A percentile compares a stretch with the other conserved stretches of the same genome.
phyloP scores from a whole-genome alignment of 1,140 invertebrate genomes.

The Archegozetes longisetosus region DNA sequence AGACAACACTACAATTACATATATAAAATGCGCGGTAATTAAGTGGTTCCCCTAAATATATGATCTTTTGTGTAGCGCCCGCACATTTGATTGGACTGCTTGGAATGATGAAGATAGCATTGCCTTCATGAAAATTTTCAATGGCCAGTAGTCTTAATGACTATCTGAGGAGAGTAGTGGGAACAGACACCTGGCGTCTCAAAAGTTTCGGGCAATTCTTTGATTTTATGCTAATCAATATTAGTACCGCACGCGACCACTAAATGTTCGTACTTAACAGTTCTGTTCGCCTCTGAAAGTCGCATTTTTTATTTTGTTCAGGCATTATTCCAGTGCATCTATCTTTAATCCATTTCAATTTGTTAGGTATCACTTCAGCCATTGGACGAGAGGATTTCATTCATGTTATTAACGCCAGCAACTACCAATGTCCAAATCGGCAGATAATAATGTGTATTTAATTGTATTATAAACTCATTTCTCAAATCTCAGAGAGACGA shows the following conservation, averaged over 20 bases:
- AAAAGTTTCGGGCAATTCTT: slow-evolving; percentile 63
- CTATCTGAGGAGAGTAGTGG: slow-evolving; percentile 70
- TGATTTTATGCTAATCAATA: slow-evolving; percentile 36
- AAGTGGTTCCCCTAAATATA: no score
- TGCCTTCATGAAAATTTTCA: slow-evolving; percentile 52
- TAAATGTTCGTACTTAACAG: slow-evolving; percentile 63
- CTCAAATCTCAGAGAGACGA: no score
- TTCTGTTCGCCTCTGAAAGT: slow-evolving; percentile 42
- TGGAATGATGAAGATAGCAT: slow-evolving; percentile 85
- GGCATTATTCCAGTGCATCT: slow-evolving; percentile 53
- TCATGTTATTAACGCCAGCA: slow-evolving; percentile 59
- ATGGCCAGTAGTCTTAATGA: slow-evolving; percentile 54
- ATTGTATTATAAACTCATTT: slow-evolving; percentile 17
- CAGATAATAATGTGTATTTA: slow-evolving; percentile 84
- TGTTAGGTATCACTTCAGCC: slow-evolving; percentile 48
- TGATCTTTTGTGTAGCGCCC: slow-evolving; percentile 93
- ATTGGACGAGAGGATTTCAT: slow-evolving; percentile 44
- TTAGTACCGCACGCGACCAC: slow-evolving; percentile 33
- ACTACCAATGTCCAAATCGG: slow-evolving; percentile 86
- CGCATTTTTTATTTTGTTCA: slow-evolving; percentile 47
- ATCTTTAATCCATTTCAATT: slow-evolving; percentile 63
- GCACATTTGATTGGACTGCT: slow-evolving; percentile 85
- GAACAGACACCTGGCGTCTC: slow-evolving; percentile 59
- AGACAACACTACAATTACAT: no score
- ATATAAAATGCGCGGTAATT: no score